phyloP scores from a whole-genome alignment of 2,888 invertebrate species.

The Acronicta leporina region DNA sequence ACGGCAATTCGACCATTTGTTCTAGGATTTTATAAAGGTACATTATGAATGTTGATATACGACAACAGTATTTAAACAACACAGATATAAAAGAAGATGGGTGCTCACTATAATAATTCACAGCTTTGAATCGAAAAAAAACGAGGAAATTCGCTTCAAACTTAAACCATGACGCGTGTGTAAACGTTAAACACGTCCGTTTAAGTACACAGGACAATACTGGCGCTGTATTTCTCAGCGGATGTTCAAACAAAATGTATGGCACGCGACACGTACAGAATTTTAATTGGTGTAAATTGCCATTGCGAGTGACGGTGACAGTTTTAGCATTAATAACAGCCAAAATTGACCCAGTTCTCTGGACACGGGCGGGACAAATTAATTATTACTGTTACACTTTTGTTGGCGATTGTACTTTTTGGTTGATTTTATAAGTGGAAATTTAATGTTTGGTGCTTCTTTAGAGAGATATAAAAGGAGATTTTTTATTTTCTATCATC shows the following conservation, averaged over 20 bases:
- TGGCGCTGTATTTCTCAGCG: conserved; percentile 63
- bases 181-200: conserved; percentile 71
- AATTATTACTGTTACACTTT: conserved; percentile 45
- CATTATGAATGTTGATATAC: no score
- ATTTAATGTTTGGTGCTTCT: conserved; percentile 11
- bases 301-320: conserved; percentile 59
- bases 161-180: conserved; percentile 53
- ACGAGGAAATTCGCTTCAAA: conserved; percentile 9
- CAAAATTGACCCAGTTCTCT: conserved; percentile 51
- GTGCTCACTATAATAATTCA: no score
- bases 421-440: conserved; percentile 1
- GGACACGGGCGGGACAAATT: conserved; percentile 43
- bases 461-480: not conserved
- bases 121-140: not conserved
- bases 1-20: no score
- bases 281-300: conserved; percentile 77
- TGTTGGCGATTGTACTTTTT: conserved; percentile 47
- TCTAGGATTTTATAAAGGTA: no score
- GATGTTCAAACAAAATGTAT: conserved; percentile 76
- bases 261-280: conserved; percentile 68
- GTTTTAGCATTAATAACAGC: conserved; percentile 60
- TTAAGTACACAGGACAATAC: conserved; percentile 69
- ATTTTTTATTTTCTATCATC: not conserved
- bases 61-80: no score
- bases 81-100: no score